phyloP scores from a whole-genome alignment of 2,113 vertebrate genomes.

The Eidolon helvum region DNA sequence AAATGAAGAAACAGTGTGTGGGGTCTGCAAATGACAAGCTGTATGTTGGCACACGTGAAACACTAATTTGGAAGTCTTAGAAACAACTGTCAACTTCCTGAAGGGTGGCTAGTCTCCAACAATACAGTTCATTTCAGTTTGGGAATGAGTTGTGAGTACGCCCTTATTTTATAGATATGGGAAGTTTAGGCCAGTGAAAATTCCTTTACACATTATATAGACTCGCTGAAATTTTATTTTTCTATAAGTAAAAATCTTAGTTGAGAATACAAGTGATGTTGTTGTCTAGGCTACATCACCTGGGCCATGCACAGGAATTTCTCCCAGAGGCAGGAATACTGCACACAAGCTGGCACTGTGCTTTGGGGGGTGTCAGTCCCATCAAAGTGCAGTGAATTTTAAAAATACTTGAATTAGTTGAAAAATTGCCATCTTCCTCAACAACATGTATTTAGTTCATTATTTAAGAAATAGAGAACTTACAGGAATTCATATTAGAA shows the following conservation, averaged over 20 bases:
- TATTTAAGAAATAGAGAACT: neutral
- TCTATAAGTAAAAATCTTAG: neutral
- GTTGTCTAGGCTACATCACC: neutral
- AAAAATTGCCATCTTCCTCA: neutral
- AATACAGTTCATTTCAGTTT: neutral
- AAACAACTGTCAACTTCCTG: neutral
- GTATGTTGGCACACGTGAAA: neutral
- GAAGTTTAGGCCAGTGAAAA: neutral
- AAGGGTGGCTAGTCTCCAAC: neutral
- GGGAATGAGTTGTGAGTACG: neutral
- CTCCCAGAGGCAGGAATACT: neutral
- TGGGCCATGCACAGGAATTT: neutral
- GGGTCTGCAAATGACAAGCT: neutral
- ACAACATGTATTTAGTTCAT: neutral
- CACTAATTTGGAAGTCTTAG: neutral
- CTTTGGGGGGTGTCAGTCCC: accelerated
- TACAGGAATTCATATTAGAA: neutral
- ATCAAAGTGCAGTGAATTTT: neutral
- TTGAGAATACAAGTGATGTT: neutral
- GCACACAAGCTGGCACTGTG: too few species aligned
- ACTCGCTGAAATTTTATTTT: neutral
- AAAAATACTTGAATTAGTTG: neutral
- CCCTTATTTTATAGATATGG: neutral
- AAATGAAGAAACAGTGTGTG: too few species aligned
- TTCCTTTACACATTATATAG: neutral